A percentile compares a stretch with the other conserved stretches of the same genome.
phyloP scores from a whole-genome alignment of 1,140 invertebrate genomes.

The Manduca sexta region DNA sequence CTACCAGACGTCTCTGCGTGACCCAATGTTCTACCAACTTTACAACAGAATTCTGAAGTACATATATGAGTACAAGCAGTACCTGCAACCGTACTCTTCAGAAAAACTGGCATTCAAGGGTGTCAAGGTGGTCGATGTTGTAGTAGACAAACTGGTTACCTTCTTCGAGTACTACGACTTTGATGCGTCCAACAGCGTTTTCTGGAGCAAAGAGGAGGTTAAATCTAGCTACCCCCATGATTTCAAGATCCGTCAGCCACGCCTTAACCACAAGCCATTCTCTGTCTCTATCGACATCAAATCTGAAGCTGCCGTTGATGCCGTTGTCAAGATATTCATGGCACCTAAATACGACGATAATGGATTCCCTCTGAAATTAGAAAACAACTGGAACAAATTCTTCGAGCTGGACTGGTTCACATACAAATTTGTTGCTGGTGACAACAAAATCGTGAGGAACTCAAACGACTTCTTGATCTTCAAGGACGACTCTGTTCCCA shows the following conservation, averaged over 20 bases:
- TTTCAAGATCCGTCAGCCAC: conserved; percentile 74
- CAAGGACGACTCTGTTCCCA: conserved; percentile 77
- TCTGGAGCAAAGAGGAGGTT: conserved; percentile 33
- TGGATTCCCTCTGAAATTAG: conserved; percentile 73
- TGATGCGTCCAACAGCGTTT: conserved; percentile 67
- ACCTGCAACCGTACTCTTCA: conserved; percentile 74
- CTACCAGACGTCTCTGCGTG: conserved; percentile 76
- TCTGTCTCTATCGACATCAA: conserved; percentile 75
- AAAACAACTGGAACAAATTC: conserved; percentile 76
- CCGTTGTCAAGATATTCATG: conserved; percentile 78
- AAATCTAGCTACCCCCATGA: conserved; percentile 17
- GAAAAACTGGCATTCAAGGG: conserved; percentile 74
- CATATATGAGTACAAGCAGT: conserved; percentile 74
- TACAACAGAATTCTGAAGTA: conserved; percentile 76
- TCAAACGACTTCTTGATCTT: conserved; percentile 78
- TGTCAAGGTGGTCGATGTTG: conserved; percentile 73
- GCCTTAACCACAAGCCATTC: conserved; percentile 79
- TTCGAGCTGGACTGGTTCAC: conserved; percentile 82
- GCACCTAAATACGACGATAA: conserved; percentile 67
- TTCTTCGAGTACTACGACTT: conserved; percentile 74
- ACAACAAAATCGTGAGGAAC: conserved; percentile 78
- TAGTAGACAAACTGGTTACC: conserved; percentile 69
- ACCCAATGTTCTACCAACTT: conserved; percentile 79
- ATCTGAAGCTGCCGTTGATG: conserved; percentile 72
- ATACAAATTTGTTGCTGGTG: conserved; percentile 76